Base-by-base conservation (phyloP, 2,888 invertebrate species). In the Watsonalla cultraria region DNA sequence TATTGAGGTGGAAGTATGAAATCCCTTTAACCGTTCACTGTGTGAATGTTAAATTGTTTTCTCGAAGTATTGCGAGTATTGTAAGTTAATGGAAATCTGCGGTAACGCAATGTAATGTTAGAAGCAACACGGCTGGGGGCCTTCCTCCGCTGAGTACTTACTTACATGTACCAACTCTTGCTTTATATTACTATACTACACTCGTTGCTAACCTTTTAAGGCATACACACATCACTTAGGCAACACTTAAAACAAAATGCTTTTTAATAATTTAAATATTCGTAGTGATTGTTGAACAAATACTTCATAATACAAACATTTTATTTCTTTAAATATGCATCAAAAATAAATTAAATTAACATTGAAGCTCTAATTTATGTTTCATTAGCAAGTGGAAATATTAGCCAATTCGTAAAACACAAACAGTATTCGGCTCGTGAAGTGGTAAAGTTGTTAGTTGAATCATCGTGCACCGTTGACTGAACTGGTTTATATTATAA, bases 11-110 rank as follows among this genome's bases (percentile, higher is more conserved):
- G 46, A 57, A 53, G 37, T 48, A 60, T 56, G 51, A 58, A 53
- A 56, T 60, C 64, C 59, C 35, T 66, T 60, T 61, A 61, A 64
- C 65, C 63, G 67, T 71, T 70, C 64, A 62, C 60, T 52, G 52
- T 49, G 14, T n/a, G 9, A 47, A 52, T 64, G 67, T 62, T 60
- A 61, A 60, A 64, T 65, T 59, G 64, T 46, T 46, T 46, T 45
- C 13, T 13, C 13, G 34, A 51, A 65, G 60, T 67, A 60, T 59
- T 67, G 59, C 37, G 54, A 65, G 60, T 61, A 66, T 67, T 69
- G 70, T 72, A 67, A 75, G 73, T 73, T 78, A 79, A 80, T 79
- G 80, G 80, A 78, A 78, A 68, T 74, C 66, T 66, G 68, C 71
- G 66, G 77, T 76, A 65, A 69, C 60, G 58, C 64, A 56, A 59